Evolutionary conservation across 2,797 vertebrate species (phyloP).

Genomic region (Tiaroga cobitis): DNA sequence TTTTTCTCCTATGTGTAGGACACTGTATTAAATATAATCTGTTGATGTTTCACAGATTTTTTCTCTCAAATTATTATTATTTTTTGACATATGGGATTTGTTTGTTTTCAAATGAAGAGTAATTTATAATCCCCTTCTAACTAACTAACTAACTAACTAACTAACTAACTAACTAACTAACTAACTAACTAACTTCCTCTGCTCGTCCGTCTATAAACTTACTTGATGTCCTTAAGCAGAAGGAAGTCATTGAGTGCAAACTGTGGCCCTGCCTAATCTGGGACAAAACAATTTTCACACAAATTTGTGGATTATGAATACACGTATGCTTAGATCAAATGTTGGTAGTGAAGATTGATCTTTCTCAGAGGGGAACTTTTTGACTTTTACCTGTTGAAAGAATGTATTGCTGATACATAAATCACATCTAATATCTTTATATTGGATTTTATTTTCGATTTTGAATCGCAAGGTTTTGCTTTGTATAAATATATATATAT

Average conservation of each 20-base stretch:
- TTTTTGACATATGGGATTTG: background rate
- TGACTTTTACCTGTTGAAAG: background rate
- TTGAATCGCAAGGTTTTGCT: background rate
- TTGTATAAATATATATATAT: background rate
- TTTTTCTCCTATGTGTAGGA: slow-evolving; percentile 22
- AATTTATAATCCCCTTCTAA: background rate
- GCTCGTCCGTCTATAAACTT: background rate
- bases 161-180: background rate
- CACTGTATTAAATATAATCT: background rate
- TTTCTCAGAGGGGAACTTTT: background rate
- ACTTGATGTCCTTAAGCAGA: background rate
- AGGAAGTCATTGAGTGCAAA: background rate
- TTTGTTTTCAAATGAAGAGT: background rate
- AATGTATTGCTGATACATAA: background rate
- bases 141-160: background rate
- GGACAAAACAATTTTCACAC: background rate
- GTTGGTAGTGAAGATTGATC: background rate
- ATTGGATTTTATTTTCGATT: background rate
- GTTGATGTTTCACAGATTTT: background rate
- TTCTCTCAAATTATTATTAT: background rate
- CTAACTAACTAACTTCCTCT: background rate
- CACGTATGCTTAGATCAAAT: background rate
- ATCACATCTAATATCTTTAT: background rate
- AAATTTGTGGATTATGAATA: background rate
- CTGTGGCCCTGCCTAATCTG: background rate